These are phyloP conservation scores for Ectobius pallidus DNA, from an alignment of 2,888 invertebrate genomes.

Conservation along the genomic window DNA sequence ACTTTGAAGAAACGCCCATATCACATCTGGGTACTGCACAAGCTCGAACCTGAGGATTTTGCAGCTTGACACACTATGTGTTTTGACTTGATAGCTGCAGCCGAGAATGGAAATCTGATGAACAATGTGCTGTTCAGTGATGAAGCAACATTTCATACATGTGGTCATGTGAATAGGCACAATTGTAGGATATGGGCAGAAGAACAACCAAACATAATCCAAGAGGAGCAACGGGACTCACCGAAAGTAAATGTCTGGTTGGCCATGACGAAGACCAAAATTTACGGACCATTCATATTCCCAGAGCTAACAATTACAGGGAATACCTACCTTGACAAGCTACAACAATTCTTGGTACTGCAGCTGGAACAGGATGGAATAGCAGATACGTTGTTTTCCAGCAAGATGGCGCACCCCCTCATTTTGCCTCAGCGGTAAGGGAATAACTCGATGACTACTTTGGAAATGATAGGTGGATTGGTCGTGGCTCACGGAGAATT, in stretches of 20 bases:
- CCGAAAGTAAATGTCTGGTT: neutral
- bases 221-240: neutral
- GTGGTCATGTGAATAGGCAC: neutral
- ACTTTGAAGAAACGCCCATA: neutral
- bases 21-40: neutral
- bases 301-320: neutral
- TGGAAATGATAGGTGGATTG: neutral
- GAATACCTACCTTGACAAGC: neutral
- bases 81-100: neutral
- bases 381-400: neutral
- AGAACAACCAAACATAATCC: neutral
- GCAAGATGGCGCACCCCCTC: neutral
- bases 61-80: neutral
- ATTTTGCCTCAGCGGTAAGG: neutral
- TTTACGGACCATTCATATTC: neutral
- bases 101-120: neutral
- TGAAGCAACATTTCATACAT: conserved; percentile 7
- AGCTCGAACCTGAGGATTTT: neutral
- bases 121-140: neutral
- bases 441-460: neutral
- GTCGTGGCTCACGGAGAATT: neutral
- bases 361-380: neutral
- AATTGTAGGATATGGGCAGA: neutral
- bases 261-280: neutral
- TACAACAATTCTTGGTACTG: neutral